These are phyloP conservation scores for Hydrochoerus hydrochaeris DNA, from an alignment of 2,113 vertebrate genomes.

Conservation along the genomic window DNA sequence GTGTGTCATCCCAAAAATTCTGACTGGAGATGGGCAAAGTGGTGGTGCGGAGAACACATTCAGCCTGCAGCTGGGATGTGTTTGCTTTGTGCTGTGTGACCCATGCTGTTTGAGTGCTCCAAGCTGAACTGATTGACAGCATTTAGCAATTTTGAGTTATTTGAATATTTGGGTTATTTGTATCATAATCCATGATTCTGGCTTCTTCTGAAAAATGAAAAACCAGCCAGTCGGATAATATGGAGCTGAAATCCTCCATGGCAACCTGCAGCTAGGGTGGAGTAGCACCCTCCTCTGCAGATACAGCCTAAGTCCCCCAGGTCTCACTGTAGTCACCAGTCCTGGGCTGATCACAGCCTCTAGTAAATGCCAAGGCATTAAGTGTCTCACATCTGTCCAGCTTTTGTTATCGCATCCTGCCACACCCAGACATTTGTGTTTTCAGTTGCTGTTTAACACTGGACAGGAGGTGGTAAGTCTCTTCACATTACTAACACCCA, in stretches of 20 bases:
- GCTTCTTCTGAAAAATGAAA: not conserved
- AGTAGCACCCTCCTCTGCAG: not conserved
- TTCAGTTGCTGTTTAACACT: not conserved
- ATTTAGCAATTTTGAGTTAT: not conserved
- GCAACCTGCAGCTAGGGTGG: not conserved
- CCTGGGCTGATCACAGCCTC: not conserved
- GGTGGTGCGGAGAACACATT: not conserved
- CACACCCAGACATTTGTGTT: not conserved
- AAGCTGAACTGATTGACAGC: not conserved
- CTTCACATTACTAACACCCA: not conserved
- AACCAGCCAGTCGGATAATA: not conserved
- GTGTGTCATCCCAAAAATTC: not conserved
- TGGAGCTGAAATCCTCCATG: not conserved
- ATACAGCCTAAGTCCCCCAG: not conserved
- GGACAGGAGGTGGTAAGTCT: not conserved
- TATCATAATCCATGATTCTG: not conserved
- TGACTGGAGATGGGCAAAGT: not conserved
- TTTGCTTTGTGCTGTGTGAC: not conserved
- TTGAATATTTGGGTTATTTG: not conserved
- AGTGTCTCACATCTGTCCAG: not conserved
- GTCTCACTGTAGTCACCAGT: rapidly evolving
- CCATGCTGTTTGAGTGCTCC: not conserved
- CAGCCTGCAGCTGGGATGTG: not conserved
- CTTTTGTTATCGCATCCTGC: not conserved
- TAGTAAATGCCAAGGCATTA: not conserved